phyloP scores from a whole-genome alignment of 1,140 invertebrate genomes.

The Oscheius sp. region DNA sequence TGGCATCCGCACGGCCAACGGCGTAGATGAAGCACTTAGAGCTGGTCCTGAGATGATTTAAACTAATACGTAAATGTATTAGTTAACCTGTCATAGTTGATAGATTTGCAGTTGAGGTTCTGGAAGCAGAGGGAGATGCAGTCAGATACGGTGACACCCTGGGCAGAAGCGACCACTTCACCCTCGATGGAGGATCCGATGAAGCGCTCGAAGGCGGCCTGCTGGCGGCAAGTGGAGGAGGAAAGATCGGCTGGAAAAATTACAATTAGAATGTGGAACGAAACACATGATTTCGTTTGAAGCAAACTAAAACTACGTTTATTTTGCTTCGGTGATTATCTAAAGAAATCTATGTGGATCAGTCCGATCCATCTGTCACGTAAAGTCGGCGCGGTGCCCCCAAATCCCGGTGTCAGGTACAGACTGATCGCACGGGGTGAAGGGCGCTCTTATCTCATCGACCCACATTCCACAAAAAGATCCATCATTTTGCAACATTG shows the following conservation, averaged over 20 bases:
- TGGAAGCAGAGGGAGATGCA: constrained; percentile 61
- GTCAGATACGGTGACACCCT: constrained; percentile 60
- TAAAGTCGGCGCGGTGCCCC: too few relatives aligned
- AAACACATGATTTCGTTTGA: too few relatives aligned
- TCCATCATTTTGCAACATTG: background rate
- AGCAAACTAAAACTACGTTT: too few relatives aligned
- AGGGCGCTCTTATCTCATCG: constrained; percentile 7
- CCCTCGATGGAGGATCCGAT: constrained; percentile 59
- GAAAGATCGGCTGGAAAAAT: constrained; percentile 55
- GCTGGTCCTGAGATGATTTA: constrained; percentile 43
- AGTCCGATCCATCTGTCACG: too few relatives aligned
- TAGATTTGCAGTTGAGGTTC: constrained; percentile 61
- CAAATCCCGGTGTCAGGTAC: too few relatives aligned
- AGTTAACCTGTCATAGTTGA: constrained; percentile 54
- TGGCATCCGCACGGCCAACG: constrained; percentile 53
- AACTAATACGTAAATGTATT: background rate
- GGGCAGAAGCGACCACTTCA: constrained; percentile 56
- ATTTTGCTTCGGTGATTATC: too few relatives aligned
- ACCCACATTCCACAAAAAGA: constrained; percentile 5
- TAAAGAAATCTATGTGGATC: too few relatives aligned
- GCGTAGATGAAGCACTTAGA: constrained; percentile 60
- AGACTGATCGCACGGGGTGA: background rate
- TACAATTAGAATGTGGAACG: too few relatives aligned
- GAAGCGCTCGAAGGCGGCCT: constrained; percentile 60
- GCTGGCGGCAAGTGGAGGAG: constrained; percentile 60